Evolutionary conservation across 2,113 vertebrate species (phyloP), one percentile per base, ranked within the genome.

Genomic region (Myotis yumanensis): DNA sequence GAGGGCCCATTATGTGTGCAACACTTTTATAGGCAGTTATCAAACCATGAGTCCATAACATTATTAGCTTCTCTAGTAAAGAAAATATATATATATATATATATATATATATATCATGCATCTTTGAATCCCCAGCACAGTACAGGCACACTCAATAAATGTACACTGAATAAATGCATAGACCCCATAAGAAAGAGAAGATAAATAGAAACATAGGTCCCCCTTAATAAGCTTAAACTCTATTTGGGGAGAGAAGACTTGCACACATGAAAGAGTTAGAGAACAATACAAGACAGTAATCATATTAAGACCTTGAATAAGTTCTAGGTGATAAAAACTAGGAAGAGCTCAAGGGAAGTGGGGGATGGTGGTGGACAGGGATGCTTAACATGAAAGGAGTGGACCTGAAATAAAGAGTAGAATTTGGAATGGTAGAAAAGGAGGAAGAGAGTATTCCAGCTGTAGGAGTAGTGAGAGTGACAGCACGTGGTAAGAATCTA

Each of bases 21-120:
- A 86, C 57, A 93, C 43, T 91, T 94, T 91, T 75, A 93, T 20
- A 93, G 77, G 84, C 85, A 89, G 76, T 92, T 94, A 91, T 66
- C 77, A 96, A 94, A 89, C 89, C 68, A 22, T 35, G 35, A 96
- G 77, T 80, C 40, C 54, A 54, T 97, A 71, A 91, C 68, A 59
- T 93, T 90, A 87, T 95, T 96, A 91, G 82, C 77, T 92, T 32
- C 35, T 89, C 93, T 51, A 89, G 30, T 83, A 64, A 82, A 75
- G 17, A 86, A 15, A 18, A 48, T 79, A 51, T 18, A 82, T 4
- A 76, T 22, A 46, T n/a, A 79, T 7, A 57, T 6, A 59, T 15
- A 66, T 48, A 83, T 18, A 66, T 32, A 52, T 59, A 25, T 16
- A 51, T 77, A 80, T 72, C 20, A 71, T 35, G 52, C 32, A 48